Percentiles rank a stretch among this genome's conserved stretches.
These are phyloP conservation scores for Crocallis elinguaria DNA, from an alignment of 2,888 invertebrate species.

Conservation along the genomic window DNA sequence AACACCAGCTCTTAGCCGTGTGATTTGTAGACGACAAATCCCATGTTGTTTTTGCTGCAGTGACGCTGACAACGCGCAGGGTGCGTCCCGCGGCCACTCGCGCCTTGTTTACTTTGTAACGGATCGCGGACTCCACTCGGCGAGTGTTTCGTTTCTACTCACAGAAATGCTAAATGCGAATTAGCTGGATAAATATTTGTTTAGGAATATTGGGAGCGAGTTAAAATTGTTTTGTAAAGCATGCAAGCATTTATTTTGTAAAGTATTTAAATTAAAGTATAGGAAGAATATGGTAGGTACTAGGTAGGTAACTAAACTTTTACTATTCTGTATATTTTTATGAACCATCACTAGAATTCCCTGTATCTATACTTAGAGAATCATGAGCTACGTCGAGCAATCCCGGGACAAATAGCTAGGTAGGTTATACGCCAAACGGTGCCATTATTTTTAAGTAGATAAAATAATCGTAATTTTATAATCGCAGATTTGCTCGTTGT, in stretches of 20 bases:
- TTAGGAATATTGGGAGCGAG: slow-evolving; percentile 68
- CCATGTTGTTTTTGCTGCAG: slow-evolving; percentile 44
- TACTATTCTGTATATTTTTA: no score
- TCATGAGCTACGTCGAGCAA: no score
- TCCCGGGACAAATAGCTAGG: no score
- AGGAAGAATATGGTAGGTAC: no score
- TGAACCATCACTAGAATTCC: no score
- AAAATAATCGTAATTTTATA: no score
- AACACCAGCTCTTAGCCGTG: slow-evolving; percentile 5
- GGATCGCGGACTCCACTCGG: slow-evolving; percentile 60
- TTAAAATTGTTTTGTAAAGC: slow-evolving; percentile 62
- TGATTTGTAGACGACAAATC: slow-evolving; percentile 5
- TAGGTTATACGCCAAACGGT: no score
- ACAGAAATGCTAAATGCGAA: slow-evolving; percentile 75
- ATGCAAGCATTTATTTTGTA: slow-evolving; percentile 22
- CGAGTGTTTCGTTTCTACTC: slow-evolving; percentile 75
- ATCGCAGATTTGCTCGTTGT: no score
- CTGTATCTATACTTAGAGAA: no score
- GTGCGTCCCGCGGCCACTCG: slow-evolving; percentile 57
- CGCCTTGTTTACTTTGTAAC: slow-evolving; percentile 75
- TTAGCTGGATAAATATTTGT: slow-evolving; percentile 81
- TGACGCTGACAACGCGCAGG: slow-evolving; percentile 44
- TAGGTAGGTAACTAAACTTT: no score
- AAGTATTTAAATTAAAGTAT: background rate
- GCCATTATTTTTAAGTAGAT: no score